These are phyloP conservation scores for Philaethria dido DNA, from an alignment of 2,888 invertebrate genomes.

Conservation along the genomic window DNA sequence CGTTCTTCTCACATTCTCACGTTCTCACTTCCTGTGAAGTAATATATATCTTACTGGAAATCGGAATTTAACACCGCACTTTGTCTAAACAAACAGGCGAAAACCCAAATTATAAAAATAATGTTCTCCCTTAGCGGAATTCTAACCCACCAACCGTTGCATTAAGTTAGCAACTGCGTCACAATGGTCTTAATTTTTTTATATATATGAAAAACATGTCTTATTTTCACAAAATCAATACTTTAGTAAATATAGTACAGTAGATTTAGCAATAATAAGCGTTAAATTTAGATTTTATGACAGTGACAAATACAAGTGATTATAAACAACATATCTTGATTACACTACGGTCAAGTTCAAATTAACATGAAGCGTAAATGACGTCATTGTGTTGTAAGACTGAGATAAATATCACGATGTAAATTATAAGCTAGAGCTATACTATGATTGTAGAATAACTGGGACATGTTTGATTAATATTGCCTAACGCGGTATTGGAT, in stretches of 20 bases:
- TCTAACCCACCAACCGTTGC: too few relatives aligned
- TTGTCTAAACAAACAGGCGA: too few relatives aligned
- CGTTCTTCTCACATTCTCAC: too few relatives aligned
- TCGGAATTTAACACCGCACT: too few relatives aligned
- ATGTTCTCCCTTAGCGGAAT: too few relatives aligned
- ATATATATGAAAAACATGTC: too few relatives aligned
- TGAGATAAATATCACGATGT: constrained; percentile 7
- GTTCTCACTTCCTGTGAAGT: too few relatives aligned
- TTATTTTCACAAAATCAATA: too few relatives aligned
- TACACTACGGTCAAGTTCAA: constrained; percentile 15
- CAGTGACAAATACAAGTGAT: not conserved
- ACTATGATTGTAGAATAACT: not conserved
- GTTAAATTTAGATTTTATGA: not conserved
- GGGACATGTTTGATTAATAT: not conserved
- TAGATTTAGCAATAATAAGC: not conserved
- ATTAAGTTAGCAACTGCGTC: too few relatives aligned
- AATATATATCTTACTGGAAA: too few relatives aligned
- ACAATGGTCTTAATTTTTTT: too few relatives aligned
- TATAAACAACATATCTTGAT: constrained; percentile 11
- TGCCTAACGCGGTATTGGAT: not conserved
- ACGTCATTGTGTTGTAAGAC: constrained; percentile 7
- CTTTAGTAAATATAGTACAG: not conserved
- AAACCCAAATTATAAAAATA: too few relatives aligned
- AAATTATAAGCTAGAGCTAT: constrained; percentile 28
- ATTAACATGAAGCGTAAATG: constrained; percentile 6